Evolutionary conservation across 2,888 invertebrate species (phyloP), one percentile per base, ranked within the genome.

Genomic region (Clistopyga incitator): DNA sequence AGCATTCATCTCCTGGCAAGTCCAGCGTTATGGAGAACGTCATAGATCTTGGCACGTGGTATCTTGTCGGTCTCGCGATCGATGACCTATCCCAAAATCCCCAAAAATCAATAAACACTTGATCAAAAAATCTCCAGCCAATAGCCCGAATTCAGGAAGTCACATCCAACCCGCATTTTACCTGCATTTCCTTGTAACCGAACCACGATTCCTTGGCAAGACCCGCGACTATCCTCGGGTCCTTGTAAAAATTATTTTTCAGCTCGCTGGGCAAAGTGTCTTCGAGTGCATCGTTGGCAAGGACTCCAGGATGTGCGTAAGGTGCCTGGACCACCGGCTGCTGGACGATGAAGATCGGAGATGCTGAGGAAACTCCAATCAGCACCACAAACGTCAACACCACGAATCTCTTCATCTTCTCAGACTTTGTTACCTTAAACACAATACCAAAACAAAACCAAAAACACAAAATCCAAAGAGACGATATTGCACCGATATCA

Each of bases 61-160:
- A 97, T 97, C 92, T 96, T 96, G 88, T 97, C 97, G 0, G 97
- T 96, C 90, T 97, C 97, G 13, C 97, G 94, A 89, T 97, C 95
- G 59, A 95, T 94, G 0, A 97, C 97, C 91, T 93, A 89, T 38
- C 88, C 29, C 47, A 38, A 34, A 15, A 59, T 3, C 0, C 23
- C 8, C 76, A 1, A 50, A 13, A 42, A n/a, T 11, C 11, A 42
- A 13, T 56, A 18, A n/a, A 29, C 34, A 15, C 10, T 29, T 18
- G 15, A 50, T 29, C 20, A 45, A 29, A 70, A 3, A 38, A n/a
- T n/a, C 23, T 47, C 13, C n/a, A n/a, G 15, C 6, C 20, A 47
- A 67, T 52, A 18, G 47, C 42, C 2, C 29, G 11, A 38, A 56
- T 54, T 15, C 13, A 45, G 15, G 25, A 10, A 20, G 45, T 23